Base-by-base conservation (phyloP, 1,140 invertebrate genomes). In the Chelonus insularis region DNA sequence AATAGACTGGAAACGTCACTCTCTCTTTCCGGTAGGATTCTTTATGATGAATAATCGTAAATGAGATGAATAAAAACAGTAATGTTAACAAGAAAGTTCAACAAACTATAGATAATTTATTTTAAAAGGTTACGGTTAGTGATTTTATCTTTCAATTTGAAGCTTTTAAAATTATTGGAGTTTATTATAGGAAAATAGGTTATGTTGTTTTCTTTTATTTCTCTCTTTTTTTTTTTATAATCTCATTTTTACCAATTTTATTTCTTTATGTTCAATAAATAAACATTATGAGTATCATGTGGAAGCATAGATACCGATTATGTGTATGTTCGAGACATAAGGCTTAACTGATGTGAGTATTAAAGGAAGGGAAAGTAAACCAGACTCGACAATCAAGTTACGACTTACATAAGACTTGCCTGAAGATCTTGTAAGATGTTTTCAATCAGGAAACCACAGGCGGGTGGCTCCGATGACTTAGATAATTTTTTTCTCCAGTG, bases 361-460 rank as follows among this genome's bases (percentile, higher is more conserved):
- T 77, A 75, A 79, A 78, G 70, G 73, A 81, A 81, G 76, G 77
- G 79, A 81, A 80, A 81, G 79, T 80, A 71, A 75, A 67, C 69
- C 67, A 68, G 68, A 61, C 65, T 62, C 68, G 60, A 64, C 60
- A 18, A 63, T 63, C 57, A 52, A 57, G 50, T 64, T 62, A 68
- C 60, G 65, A 67, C 68, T 79, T 79, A 71, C 76, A 71, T 79
- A 79, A 78, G 67, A 21, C 21, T 51, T 11, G 57, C 52, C 50
- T 63, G 50, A 57, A 68, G 66, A 66, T 63, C 64, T 66, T 64
- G 60, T 68, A 64, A 68, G 71, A 74, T 70, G 70, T 73, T 63
- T 70, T 20, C 51, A 45, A 23, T 20, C 16, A 48, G 41, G 14
- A 43, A 37, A 51, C 43, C 32, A 18, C 41, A 16, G 39, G 25